A percentile compares a stretch with the other conserved stretches of the same genome.
phyloP scores from a whole-genome alignment of 2,113 vertebrate species.

The Aramus guarauna region DNA sequence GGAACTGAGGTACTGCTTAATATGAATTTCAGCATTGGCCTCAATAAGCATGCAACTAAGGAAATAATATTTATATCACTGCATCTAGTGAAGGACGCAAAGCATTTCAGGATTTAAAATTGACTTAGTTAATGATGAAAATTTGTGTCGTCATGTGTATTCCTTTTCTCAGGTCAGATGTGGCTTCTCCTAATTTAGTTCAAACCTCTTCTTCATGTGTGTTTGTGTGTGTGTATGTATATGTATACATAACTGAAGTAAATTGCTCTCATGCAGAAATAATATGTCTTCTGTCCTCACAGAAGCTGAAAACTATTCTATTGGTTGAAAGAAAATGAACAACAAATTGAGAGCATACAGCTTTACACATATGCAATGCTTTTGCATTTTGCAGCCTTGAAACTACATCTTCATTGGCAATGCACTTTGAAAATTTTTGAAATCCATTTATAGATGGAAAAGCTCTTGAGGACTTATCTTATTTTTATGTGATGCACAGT shows the following conservation, averaged over 20 bases:
- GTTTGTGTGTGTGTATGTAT: neutral
- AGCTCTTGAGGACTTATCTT: neutral
- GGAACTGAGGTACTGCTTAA: neutral
- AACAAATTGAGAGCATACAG: neutral
- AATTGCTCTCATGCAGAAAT: neutral
- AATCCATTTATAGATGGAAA: neutral
- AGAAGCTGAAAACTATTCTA: neutral
- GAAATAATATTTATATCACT: neutral
- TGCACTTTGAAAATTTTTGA: neutral
- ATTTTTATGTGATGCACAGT: neutral
- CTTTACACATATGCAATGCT: neutral
- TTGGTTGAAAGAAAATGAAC: neutral
- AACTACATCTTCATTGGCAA: neutral
- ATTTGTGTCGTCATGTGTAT: neutral
- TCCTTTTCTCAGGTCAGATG: neutral
- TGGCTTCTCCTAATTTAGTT: neutral
- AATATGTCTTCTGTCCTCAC: neutral
- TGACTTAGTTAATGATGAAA: neutral
- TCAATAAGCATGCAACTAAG: neutral
- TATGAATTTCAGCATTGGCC: neutral
- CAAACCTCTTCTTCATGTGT: neutral
- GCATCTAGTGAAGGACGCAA: neutral
- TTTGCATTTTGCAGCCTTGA: neutral
- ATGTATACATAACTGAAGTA: neutral
- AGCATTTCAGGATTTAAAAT: neutral